Conservation (phyloP, 2,888 invertebrate genomes). For the Didymodactylos carnosus region DNA sequence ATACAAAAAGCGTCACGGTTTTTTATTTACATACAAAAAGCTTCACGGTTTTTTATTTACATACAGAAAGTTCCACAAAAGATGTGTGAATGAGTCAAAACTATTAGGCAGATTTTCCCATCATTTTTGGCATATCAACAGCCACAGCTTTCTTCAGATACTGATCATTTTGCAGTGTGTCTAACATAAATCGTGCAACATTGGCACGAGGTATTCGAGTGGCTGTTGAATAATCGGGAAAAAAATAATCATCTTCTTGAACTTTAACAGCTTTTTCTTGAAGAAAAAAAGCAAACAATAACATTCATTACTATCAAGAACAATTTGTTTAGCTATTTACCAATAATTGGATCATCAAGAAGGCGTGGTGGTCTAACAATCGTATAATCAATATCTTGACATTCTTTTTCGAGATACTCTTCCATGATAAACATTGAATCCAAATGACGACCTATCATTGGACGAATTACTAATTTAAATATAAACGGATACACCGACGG, state of each 20-base stretch:
- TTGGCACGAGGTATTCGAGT: slow-evolving; percentile 21
- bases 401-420: slow-evolving; percentile 19
- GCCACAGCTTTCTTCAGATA: slow-evolving; percentile 7
- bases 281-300: not conserved
- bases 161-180: slow-evolving; percentile 9
- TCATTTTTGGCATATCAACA: not conserved
- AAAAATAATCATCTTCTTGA: slow-evolving; percentile 5
- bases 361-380: slow-evolving; percentile 25
- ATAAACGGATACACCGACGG: slow-evolving; percentile 14
- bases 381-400: slow-evolving; percentile 24
- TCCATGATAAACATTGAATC: slow-evolving; percentile 26
- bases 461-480: slow-evolving; percentile 2
- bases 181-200: slow-evolving; percentile 25
- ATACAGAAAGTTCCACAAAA: too few species aligned
- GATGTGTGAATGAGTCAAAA: too few species aligned
- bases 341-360: slow-evolving; percentile 16
- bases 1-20: too few species aligned
- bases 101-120: too few species aligned
- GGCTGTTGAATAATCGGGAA: slow-evolving; percentile 4
- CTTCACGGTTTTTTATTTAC: too few species aligned
- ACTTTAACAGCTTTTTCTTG: slow-evolving; percentile 3
- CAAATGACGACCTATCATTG: slow-evolving; percentile 20
- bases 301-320: slow-evolving; percentile 17
- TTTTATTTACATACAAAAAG: too few species aligned
- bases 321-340: not conserved